Evolutionary conservation across 1,140 invertebrate genomes (phyloP).

Genomic region (Lepidurus packardi): DNA sequence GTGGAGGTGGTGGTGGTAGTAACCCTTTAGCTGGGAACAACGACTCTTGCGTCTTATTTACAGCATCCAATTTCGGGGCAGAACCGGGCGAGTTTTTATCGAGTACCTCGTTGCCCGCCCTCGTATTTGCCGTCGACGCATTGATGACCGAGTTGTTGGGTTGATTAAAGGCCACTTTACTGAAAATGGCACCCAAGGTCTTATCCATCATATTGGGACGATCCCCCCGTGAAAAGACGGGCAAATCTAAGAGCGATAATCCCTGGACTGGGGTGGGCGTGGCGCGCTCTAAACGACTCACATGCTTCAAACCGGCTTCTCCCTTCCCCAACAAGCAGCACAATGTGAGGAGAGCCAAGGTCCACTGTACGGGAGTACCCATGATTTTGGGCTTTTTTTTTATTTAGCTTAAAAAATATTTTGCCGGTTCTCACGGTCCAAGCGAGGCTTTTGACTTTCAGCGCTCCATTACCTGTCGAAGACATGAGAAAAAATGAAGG

Average conservation of each 20-base stretch:
- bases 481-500: not conserved
- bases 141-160: slow-evolving; percentile 31
- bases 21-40: not conserved
- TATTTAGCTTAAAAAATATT: not conserved
- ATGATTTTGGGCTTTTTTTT: not conserved
- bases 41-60: not conserved
- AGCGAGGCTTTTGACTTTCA: not conserved
- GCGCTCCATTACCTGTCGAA: not conserved
- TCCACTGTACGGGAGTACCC: not conserved
- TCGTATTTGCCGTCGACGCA: not conserved
- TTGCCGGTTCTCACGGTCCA: not conserved
- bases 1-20: slow-evolving; percentile 29
- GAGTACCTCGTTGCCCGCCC: not conserved
- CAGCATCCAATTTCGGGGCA: not conserved
- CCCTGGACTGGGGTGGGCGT: slow-evolving; percentile 20
- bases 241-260: slow-evolving; percentile 35
- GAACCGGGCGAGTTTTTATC: not conserved
- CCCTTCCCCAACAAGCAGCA: not conserved
- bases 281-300: not conserved
- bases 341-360: not conserved
- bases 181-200: slow-evolving; percentile 58
- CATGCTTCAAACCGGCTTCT: not conserved
- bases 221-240: slow-evolving; percentile 34
- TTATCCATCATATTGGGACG: slow-evolving; percentile 48
- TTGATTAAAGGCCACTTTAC: slow-evolving; percentile 57